Percentiles rank a stretch among this genome's conserved stretches.
These are phyloP conservation scores for Silurus aristotelis DNA, from an alignment of 2,797 vertebrate species.

Conservation along the genomic window DNA sequence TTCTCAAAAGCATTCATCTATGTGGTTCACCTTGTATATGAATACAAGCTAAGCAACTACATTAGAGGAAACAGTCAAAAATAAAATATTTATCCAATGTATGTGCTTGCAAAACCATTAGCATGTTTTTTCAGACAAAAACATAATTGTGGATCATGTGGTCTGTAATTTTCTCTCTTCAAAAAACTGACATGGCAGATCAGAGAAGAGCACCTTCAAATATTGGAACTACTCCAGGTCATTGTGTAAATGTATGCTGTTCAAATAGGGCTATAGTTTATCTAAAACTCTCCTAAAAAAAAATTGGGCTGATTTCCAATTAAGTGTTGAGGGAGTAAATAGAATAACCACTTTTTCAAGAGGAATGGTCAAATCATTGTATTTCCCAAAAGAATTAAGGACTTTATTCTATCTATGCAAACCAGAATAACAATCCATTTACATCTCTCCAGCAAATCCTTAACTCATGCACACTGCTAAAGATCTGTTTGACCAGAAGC, in stretches of 20 bases:
- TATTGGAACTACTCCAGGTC: background rate
- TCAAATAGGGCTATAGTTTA: background rate
- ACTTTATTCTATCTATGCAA: conserved; percentile 23
- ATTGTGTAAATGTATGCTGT: background rate
- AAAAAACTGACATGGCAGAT: background rate
- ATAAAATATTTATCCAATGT: background rate
- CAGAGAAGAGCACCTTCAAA: background rate
- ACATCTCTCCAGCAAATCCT: conserved; percentile 16
- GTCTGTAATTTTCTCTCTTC: conserved; percentile 5
- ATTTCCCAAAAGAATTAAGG: conserved; percentile 11
- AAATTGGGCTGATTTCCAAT: conserved; percentile 16
- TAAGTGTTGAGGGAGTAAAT: conserved; percentile 5
- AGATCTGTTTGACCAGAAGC: background rate
- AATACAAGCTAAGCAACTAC: background rate
- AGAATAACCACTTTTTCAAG: background rate
- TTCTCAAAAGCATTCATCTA: background rate
- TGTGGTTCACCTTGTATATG: background rate
- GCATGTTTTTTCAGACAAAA: background rate
- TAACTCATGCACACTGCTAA: background rate
- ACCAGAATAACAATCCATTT: conserved; percentile 15
- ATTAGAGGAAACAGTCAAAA: background rate
- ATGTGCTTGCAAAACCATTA: background rate
- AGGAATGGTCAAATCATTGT: conserved; percentile 7
- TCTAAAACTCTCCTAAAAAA: background rate
- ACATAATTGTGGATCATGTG: background rate